phyloP scores from a whole-genome alignment of 1,140 invertebrate genomes.

The Drosophila watanabei region DNA sequence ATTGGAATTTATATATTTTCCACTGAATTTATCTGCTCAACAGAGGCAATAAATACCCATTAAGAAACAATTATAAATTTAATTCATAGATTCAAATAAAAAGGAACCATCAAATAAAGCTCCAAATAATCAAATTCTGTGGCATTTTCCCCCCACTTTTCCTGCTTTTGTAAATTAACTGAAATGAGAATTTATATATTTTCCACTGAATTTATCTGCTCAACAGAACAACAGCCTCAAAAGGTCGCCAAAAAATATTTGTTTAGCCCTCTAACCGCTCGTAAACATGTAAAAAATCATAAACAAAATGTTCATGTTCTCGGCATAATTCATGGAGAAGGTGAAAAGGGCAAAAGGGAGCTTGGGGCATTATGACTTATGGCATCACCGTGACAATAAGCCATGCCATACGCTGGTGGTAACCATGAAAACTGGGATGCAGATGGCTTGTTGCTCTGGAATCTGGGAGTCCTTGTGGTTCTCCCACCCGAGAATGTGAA shows the following conservation, averaged over 20 bases:
- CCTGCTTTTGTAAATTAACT: slow-evolving; percentile 20
- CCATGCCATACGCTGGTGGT: slow-evolving; percentile 46
- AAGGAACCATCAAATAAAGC: neutral
- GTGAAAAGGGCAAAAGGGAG: slow-evolving; percentile 15
- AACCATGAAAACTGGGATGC: slow-evolving; percentile 41
- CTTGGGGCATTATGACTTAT: slow-evolving; percentile 77
- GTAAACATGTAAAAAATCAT: slow-evolving; percentile 57
- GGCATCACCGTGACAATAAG: slow-evolving; percentile 82
- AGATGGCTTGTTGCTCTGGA: slow-evolving; percentile 30
- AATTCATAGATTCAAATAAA: neutral
- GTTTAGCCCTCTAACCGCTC: slow-evolving; percentile 25
- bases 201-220: neutral
- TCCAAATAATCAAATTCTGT: neutral
- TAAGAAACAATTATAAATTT: neutral
- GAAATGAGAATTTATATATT: slow-evolving; percentile 46
- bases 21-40: neutral
- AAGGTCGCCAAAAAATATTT: slow-evolving; percentile 23
- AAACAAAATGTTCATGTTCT: slow-evolving; percentile 64
- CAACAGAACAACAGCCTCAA: slow-evolving; percentile 11
- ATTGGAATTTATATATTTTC: slow-evolving; percentile 43
- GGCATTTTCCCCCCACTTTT: neutral
- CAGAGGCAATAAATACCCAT: too few species aligned
- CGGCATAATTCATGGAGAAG: slow-evolving; percentile 59
- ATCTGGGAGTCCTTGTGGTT: slow-evolving; percentile 7
- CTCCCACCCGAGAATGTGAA: slow-evolving; percentile 36